Percentiles rank a stretch among this genome's conserved stretches.
Evolutionary conservation across 2,888 invertebrate species (phyloP).

Genomic region (Elegia similella): DNA sequence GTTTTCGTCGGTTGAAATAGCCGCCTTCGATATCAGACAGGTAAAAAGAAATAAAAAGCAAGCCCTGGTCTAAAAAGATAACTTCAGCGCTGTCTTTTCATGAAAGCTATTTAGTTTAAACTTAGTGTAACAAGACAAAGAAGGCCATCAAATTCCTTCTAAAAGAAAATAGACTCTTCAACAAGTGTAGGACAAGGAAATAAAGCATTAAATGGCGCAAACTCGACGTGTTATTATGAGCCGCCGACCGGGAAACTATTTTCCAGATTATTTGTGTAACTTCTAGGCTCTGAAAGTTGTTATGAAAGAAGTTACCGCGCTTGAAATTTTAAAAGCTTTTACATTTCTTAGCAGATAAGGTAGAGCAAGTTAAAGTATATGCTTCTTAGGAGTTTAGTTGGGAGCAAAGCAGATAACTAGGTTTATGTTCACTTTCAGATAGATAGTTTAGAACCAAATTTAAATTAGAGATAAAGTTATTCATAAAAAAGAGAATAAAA

Average conservation of each 20-base stretch:
- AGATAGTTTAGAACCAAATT: too few species aligned
- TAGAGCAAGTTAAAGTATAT: slow-evolving; percentile 30
- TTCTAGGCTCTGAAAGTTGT: slow-evolving; percentile 50
- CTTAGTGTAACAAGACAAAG: slow-evolving; percentile 8
- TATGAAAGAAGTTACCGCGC: slow-evolving; percentile 52
- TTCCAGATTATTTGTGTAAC: slow-evolving; percentile 56
- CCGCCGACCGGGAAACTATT: slow-evolving; percentile 49
- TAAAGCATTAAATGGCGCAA: slow-evolving; percentile 40
- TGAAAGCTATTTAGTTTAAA: slow-evolving; percentile 3
- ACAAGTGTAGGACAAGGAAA: slow-evolving; percentile 28
- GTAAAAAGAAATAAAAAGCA: too few species aligned
- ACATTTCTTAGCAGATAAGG: slow-evolving; percentile 39
- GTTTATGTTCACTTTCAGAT: too few species aligned
- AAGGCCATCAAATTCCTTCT: slow-evolving; percentile 21
- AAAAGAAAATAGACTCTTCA: slow-evolving; percentile 38
- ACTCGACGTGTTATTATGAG: slow-evolving; percentile 53
- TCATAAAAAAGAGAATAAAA: too few species aligned
- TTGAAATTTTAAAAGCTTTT: slow-evolving; percentile 56
- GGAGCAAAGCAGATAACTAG: neutral
- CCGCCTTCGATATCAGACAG: too few species aligned
- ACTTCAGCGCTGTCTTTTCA: neutral
- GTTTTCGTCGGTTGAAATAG: too few species aligned
- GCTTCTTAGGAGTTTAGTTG: slow-evolving; percentile 10
- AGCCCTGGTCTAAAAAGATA: neutral
- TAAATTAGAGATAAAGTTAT: too few species aligned